Conservation (phyloP, 1,140 invertebrate genomes). For the Anoplophora glabripennis region DNA sequence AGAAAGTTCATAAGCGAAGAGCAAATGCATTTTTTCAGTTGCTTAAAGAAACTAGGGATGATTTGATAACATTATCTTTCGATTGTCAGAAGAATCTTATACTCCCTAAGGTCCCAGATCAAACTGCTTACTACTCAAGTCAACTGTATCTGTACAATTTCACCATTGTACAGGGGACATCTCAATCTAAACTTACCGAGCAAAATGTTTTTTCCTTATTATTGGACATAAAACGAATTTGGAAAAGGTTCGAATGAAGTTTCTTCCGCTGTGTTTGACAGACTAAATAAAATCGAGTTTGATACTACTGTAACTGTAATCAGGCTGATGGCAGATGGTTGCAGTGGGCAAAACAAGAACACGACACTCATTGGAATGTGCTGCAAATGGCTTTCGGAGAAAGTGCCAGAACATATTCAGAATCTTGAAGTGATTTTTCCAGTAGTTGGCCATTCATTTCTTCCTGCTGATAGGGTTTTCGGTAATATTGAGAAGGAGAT, state of each 20-base stretch:
- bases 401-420: slow-evolving; percentile 5
- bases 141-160: slow-evolving; percentile 45
- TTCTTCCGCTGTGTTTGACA: slow-evolving; percentile 33
- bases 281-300: slow-evolving; percentile 3
- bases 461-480: slow-evolving; percentile 25
- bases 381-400: not conserved
- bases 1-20: not conserved
- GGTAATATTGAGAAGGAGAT: slow-evolving; percentile 12
- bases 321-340: slow-evolving; percentile 25
- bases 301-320: too few relatives aligned
- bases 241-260: slow-evolving; percentile 42
- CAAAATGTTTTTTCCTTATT: slow-evolving; percentile 38
- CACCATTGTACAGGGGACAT: slow-evolving; percentile 35
- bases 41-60: slow-evolving; percentile 20
- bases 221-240: slow-evolving; percentile 38
- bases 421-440: slow-evolving; percentile 20
- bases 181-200: slow-evolving; percentile 16
- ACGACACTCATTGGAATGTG: too few relatives aligned
- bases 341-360: slow-evolving; percentile 39
- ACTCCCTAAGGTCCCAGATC: slow-evolving; percentile 42
- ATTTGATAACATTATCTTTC: slow-evolving; percentile 31
- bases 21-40: slow-evolving; percentile 31
- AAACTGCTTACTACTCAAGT: slow-evolving; percentile 40
- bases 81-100: slow-evolving; percentile 43
- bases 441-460: slow-evolving; percentile 22